Evolutionary conservation across 1,140 invertebrate genomes (phyloP).

Genomic region (Ladona fulva): DNA sequence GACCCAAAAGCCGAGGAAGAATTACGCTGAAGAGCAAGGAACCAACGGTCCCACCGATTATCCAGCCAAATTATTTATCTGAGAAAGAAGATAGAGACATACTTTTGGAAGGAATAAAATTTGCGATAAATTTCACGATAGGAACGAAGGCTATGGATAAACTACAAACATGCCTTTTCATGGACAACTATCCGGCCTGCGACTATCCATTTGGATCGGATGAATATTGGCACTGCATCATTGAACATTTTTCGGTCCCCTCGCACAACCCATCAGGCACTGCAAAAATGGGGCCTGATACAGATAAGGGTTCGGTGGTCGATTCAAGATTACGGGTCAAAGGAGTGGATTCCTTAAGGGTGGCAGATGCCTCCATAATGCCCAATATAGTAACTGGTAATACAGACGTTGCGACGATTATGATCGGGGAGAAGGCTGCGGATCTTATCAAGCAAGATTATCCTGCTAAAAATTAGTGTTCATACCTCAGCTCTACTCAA

Average conservation of each 20-base stretch:
- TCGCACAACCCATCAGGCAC: constrained; percentile 66
- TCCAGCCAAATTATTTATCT: constrained; percentile 58
- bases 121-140: constrained; percentile 30
- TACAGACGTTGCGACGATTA: constrained; percentile 18
- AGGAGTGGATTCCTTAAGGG: constrained; percentile 23
- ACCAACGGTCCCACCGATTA: constrained; percentile 51
- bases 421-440: constrained; percentile 20
- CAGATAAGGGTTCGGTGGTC: constrained; percentile 40
- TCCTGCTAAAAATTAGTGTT: too few species aligned
- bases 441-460: constrained; percentile 21
- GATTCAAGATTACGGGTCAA: constrained; percentile 34
- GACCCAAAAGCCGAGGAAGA: constrained; percentile 45
- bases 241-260: constrained; percentile 48
- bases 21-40: constrained; percentile 45
- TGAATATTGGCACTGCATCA: constrained; percentile 40
- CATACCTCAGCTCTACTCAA: too few species aligned
- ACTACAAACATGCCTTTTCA: neutral
- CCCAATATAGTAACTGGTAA: constrained; percentile 17
- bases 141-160: constrained; percentile 28
- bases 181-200: neutral
- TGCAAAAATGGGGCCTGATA: constrained; percentile 46
- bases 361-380: constrained; percentile 25
- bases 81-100: constrained; percentile 39
- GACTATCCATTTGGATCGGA: constrained; percentile 20
- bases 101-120: constrained; percentile 38